Evolutionary conservation across 2,888 invertebrate species (phyloP).

Genomic region (Epirrhoe tristata): DNA sequence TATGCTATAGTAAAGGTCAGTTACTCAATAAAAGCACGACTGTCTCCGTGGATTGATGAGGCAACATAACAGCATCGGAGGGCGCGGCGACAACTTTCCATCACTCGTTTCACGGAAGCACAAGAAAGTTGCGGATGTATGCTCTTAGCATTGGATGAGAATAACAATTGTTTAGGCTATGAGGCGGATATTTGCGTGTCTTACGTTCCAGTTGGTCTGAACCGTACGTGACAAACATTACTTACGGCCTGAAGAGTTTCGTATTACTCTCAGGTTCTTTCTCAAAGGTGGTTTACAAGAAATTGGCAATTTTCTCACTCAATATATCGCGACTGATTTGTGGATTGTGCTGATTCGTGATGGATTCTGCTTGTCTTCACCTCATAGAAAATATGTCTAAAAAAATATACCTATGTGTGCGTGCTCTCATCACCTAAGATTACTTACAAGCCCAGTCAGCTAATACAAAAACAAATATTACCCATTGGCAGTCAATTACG

Average conservation of each 20-base stretch:
- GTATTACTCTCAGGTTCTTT: not conserved
- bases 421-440: not conserved
- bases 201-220: conserved; percentile 3
- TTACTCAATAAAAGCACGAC: conserved; percentile 56
- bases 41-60: conserved; percentile 48
- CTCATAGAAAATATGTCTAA: not conserved
- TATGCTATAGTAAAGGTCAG: conserved; percentile 65
- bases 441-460: not conserved
- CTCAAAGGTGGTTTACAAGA: not conserved
- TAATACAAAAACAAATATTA: conserved; percentile 2
- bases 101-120: conserved; percentile 58
- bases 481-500: not conserved
- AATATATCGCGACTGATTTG: too few relatives aligned
- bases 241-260: not conserved
- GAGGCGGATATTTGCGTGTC: conserved; percentile 17
- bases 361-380: not conserved
- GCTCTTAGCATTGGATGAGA: conserved; percentile 45
- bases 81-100: conserved; percentile 70
- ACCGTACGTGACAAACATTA: conserved; percentile 4
- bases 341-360: too few relatives aligned
- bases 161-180: conserved; percentile 47
- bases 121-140: conserved; percentile 54
- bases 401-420: not conserved
- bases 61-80: conserved; percentile 60
- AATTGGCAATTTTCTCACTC: too few relatives aligned